Evolutionary conservation across 2,113 vertebrate genomes (phyloP).

Genomic region (Hepsetus odoe): DNA sequence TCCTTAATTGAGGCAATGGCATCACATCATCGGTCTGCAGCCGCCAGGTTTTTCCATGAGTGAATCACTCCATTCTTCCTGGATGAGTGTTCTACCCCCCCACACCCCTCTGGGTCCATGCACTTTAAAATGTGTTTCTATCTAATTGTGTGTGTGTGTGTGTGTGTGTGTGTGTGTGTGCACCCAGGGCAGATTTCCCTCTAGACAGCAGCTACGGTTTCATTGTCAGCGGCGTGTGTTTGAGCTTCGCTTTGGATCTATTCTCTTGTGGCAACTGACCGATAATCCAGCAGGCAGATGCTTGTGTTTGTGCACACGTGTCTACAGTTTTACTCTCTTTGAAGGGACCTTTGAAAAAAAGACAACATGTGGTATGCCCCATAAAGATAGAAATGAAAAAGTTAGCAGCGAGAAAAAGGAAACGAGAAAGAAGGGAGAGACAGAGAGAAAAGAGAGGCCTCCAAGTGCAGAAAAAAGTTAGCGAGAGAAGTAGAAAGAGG

Average conservation of each 20-base stretch:
- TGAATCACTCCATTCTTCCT: slow-evolving; percentile 34
- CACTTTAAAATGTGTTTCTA: slow-evolving; percentile 27
- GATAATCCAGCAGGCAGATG: slow-evolving; percentile 63
- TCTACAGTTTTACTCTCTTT: slow-evolving; percentile 20
- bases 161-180: slow-evolving; percentile 10
- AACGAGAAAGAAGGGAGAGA: slow-evolving; percentile 2
- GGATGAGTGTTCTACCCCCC: slow-evolving; percentile 42
- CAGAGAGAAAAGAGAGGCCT: too few species aligned
- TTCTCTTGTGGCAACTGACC: slow-evolving; percentile 66
- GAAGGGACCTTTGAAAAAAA: slow-evolving; percentile 7
- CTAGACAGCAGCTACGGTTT: slow-evolving; percentile 63
- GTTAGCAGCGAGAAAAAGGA: neutral
- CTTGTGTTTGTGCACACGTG: slow-evolving; percentile 41
- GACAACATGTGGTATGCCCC: neutral
- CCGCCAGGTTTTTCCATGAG: slow-evolving; percentile 32
- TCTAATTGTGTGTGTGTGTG: slow-evolving; percentile 21
- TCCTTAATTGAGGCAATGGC: neutral
- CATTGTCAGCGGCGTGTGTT: slow-evolving; percentile 58
- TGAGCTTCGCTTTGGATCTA: slow-evolving; percentile 63
- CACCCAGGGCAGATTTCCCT: slow-evolving; percentile 35
- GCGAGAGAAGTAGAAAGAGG: slow-evolving; percentile 41
- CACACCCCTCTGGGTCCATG: slow-evolving; percentile 18
- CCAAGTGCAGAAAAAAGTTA: slow-evolving; percentile 15
- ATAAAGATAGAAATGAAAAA: slow-evolving; percentile 21
- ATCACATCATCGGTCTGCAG: slow-evolving; percentile 25